These are phyloP conservation scores for Pandemis corylana DNA, from an alignment of 2,888 invertebrate genomes.

Conservation along the genomic window DNA sequence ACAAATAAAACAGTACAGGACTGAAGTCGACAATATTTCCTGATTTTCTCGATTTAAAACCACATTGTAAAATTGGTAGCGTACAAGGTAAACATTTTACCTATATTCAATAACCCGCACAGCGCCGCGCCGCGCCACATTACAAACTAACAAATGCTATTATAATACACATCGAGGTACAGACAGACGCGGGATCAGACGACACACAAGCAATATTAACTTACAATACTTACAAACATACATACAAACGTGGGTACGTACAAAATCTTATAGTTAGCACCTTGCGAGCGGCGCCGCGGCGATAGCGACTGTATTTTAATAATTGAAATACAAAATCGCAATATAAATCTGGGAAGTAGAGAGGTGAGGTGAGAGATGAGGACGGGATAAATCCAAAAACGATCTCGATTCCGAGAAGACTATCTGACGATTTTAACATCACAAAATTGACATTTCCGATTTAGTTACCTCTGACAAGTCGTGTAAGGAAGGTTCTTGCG, in stretches of 20 bases:
- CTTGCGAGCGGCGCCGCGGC: slow-evolving; percentile 49
- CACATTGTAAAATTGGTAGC: slow-evolving; percentile 14
- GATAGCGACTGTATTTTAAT: neutral
- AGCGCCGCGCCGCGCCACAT: neutral
- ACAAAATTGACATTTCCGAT: too few species aligned
- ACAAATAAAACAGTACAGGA: neutral
- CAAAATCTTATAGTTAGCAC: slow-evolving; percentile 61
- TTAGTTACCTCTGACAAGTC: too few species aligned
- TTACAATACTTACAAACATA: slow-evolving; percentile 36
- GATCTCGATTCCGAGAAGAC: too few species aligned
- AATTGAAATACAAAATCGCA: neutral
- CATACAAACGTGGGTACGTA: slow-evolving; percentile 45
- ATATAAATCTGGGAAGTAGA: neutral
- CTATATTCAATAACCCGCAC: slow-evolving; percentile 1
- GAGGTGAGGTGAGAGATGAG: too few species aligned
- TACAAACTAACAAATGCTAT: slow-evolving; percentile 36
- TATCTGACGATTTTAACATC: too few species aligned
- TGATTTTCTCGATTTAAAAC: slow-evolving; percentile 1
- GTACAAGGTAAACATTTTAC: neutral
- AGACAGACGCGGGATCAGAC: slow-evolving; percentile 32
- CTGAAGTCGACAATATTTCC: slow-evolving; percentile 4
- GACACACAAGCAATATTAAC: slow-evolving; percentile 35
- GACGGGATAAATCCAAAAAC: neutral
- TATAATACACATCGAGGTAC: slow-evolving; percentile 23
- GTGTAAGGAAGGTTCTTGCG: neutral